Percentiles rank a stretch among this genome's conserved stretches.
Conservation (phyloP, 2,113 vertebrate genomes). For the Notiomystis cincta region DNA sequence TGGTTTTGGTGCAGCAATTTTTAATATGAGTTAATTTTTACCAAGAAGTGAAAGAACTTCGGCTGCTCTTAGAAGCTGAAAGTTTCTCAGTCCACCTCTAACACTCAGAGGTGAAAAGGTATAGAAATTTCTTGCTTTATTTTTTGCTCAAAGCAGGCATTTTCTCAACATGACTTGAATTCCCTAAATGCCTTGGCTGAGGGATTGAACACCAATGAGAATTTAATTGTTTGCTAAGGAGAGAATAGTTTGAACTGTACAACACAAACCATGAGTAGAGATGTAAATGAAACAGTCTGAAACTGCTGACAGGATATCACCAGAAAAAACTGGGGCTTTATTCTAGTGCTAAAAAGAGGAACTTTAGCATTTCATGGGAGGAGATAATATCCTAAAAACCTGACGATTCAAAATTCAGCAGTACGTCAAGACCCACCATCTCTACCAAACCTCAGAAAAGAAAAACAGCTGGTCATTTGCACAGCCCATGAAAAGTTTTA, state of each 20-base stretch:
- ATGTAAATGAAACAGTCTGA: not conserved
- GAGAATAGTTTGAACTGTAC: not conserved
- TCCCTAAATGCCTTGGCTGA: not conserved
- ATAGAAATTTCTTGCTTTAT: not conserved
- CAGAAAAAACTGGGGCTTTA: not conserved
- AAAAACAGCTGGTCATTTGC: not conserved
- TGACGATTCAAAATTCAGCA: fast-evolving
- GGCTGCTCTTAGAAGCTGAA: not conserved
- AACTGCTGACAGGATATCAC: not conserved
- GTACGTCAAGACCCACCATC: not conserved
- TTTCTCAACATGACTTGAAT: not conserved
- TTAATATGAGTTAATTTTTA: not conserved
- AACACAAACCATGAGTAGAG: not conserved
- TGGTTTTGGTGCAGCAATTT: not conserved
- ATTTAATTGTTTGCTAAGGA: not conserved
- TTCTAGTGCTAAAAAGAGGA: not conserved
- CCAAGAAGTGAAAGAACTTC: not conserved
- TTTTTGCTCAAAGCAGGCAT: not conserved
- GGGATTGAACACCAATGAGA: not conserved
- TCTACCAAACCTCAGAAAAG: not conserved
- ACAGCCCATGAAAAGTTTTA: not conserved
- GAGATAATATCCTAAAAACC: not conserved
- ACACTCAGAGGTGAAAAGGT: not conserved
- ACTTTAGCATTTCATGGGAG: not conserved
- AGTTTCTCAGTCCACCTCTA: not conserved